Percentiles rank a stretch among this genome's conserved stretches.
These are phyloP conservation scores for Eulacestoma nigropectus DNA, from an alignment of 2,113 vertebrate species.

Conservation along the genomic window DNA sequence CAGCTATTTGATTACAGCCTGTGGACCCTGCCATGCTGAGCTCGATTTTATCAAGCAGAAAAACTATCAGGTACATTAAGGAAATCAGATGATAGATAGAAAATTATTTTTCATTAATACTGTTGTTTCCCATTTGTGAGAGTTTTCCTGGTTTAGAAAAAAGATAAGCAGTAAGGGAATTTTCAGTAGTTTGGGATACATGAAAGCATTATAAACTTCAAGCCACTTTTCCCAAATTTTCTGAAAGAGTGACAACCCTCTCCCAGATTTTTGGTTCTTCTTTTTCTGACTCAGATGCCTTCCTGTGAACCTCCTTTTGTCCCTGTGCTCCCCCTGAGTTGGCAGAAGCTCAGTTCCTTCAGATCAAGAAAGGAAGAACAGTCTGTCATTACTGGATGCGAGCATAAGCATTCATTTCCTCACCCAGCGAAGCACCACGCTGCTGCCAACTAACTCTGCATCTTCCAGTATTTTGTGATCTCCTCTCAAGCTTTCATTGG, in stretches of 20 bases:
- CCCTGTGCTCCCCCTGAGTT: not conserved
- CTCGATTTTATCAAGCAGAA: constrained; percentile 4
- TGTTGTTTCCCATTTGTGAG: not conserved
- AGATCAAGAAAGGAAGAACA: constrained; percentile 11
- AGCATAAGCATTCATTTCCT: constrained; percentile 38
- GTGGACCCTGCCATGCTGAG: not conserved
- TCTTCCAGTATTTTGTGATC: not conserved
- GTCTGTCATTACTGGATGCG: constrained; percentile 5
- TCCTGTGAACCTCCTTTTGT: not conserved
- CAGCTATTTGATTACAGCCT: not conserved
- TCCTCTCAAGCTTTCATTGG: not conserved
- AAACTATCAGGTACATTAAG: not conserved
- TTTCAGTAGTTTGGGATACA: not conserved
- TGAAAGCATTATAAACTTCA: not conserved
- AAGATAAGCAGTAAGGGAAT: not conserved
- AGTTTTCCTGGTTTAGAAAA: not conserved
- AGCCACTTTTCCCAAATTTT: not conserved
- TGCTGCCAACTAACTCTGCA: not conserved
- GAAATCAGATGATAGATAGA: not conserved
- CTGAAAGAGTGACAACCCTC: not conserved
- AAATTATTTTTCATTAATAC: not conserved
- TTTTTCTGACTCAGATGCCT: not conserved
- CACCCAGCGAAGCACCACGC: not conserved
- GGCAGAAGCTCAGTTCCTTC: constrained; percentile 8
- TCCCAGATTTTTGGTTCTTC: not conserved